Conservation (phyloP, 2,888 invertebrate genomes). For the Noctua janthe region DNA sequence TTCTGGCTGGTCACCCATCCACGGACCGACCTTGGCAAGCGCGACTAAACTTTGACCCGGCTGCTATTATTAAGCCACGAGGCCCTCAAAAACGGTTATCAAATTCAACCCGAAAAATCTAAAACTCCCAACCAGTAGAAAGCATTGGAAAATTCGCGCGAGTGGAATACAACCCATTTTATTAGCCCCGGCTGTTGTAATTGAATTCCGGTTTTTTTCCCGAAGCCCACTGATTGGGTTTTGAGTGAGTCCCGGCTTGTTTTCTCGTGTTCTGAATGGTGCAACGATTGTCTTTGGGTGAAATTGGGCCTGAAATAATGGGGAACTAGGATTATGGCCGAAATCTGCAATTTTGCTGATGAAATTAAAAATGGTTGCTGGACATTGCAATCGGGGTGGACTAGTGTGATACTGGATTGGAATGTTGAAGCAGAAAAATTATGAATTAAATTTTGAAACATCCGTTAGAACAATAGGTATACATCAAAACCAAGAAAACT, state of each 20-base stretch:
- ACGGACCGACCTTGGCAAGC: neutral
- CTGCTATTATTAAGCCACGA: neutral
- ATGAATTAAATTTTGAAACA: neutral
- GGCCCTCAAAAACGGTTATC: neutral
- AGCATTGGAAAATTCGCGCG: conserved; percentile 38
- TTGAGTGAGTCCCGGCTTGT: conserved; percentile 56
- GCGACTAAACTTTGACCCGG: neutral
- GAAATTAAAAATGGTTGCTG: conserved; percentile 19
- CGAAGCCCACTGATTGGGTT: conserved; percentile 65
- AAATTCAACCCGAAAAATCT: neutral
- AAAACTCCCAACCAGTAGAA: conserved; percentile 3
- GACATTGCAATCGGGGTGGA: neutral
- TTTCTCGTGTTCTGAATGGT: conserved; percentile 50
- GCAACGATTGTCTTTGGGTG: conserved; percentile 43
- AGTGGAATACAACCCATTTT: conserved; percentile 50
- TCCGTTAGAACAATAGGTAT: neutral
- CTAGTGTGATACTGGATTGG: neutral
- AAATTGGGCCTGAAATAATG: conserved; percentile 54
- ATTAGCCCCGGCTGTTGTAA: conserved; percentile 60
- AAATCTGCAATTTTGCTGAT: conserved; percentile 22
- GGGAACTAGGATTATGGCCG: conserved; percentile 15
- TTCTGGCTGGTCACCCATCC: neutral
- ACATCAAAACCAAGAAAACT: no score
- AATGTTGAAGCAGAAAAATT: neutral
- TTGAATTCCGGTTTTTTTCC: conserved; percentile 67